Evolutionary conservation across 2,113 vertebrate species (phyloP).

Genomic region (Heterocephalus glaber): DNA sequence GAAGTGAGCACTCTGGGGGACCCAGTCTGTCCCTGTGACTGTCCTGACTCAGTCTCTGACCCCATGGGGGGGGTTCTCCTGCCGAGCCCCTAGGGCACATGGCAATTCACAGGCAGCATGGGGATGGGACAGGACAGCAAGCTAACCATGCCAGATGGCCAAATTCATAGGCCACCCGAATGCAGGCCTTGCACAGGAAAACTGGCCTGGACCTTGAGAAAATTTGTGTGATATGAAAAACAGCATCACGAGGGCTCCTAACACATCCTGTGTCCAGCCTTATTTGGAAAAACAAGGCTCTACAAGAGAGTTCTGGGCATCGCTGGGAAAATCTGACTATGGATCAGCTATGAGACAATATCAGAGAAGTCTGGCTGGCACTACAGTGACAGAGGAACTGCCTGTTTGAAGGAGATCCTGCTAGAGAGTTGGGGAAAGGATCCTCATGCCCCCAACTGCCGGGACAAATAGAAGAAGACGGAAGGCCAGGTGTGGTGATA

Average conservation of each 20-base stretch:
- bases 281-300: neutral
- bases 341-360: neutral
- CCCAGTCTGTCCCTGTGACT: neutral
- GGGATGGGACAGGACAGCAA: neutral
- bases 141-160: neutral
- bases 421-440: neutral
- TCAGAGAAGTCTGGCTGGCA: neutral
- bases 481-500: neutral
- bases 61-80: neutral
- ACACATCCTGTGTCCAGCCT: neutral
- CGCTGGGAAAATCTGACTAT: neutral
- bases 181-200: neutral
- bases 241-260: neutral
- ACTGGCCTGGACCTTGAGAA: neutral
- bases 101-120: rapidly evolving
- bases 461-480: neutral
- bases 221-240: neutral
- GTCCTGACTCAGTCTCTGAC: neutral
- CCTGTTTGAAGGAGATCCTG: neutral
- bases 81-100: rapidly evolving
- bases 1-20: neutral
- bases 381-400: neutral
- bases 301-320: neutral
- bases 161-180: neutral
- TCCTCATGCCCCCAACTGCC: neutral